Base-by-base conservation (phyloP, 2,113 vertebrate species). In the Calonectris borealis region DNA sequence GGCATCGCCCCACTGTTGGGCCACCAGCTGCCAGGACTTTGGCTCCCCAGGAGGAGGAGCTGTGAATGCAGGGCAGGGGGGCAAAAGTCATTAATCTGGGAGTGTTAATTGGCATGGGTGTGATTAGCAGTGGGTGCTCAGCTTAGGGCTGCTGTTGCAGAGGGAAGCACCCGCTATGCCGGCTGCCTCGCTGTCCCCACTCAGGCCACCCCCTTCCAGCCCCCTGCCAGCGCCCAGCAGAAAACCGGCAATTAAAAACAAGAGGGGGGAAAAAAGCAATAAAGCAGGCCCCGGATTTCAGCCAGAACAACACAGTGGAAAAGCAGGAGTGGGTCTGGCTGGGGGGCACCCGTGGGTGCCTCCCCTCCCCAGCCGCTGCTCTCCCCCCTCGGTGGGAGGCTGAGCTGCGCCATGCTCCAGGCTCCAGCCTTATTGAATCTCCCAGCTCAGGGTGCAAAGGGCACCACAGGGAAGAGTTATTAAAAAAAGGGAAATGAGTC, bases 401-500 rank as follows among this genome's bases (percentile, higher is more conserved):
- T 73, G 94, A 49, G 88, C 83, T 26, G 60, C 32, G 31, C 93
- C 88, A 46, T 38, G 93, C 94, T 94, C 86, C 94, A 82, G 91
- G 96, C 95, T 94, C 84, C 94, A 92, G 91, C 84, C 96, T 97
- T 95, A 97, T 97, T 97, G 97, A 95, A 97, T 97, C 96, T 95
- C 91, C 86, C 96, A 94, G 96, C 96, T 93, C 85, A 49, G 95
- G 95, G 97, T 96, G 96, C 95, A 97, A 96, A 97, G 96, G 97
- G 96, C 96, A 94, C 94, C 94, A 75, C 91, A 77, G 96, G 96
- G 96, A 96, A 95, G 92, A 94, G 96, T 97, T 96, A 97, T 97
- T 97, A 97, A 96, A 97, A 96, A 96, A 95, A 97, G 95, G 96
- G 97, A 97, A 97, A 97, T 97, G 97, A 97, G 97, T 96, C 96